Base-by-base conservation (phyloP, 2,888 invertebrate species). In the Eupithecia exiguata region DNA sequence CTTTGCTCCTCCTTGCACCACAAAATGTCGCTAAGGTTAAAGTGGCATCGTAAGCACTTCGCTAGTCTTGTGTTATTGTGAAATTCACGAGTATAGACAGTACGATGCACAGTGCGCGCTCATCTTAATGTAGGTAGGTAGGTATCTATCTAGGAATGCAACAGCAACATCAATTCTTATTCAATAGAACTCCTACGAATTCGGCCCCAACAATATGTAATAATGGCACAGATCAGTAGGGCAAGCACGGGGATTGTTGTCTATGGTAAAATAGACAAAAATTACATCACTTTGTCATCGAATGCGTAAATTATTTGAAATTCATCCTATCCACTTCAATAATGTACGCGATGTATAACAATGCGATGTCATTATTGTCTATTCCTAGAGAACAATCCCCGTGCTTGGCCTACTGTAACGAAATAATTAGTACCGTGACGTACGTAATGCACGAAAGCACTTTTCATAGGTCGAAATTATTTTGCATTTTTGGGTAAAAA, bases 391-490 rank as follows among this genome's bases (percentile, higher is more conserved):
- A n/a, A n/a, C n/a, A n/a, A n/a, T n/a, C n/a, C n/a, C n/a, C n/a
- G n/a, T n/a, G n/a, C n/a, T n/a, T n/a, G n/a, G n/a, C n/a, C n/a
- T n/a, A n/a, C 14, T 21, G n/a, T 21, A 53, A 78, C 81, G 35
- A 74, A 75, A 75, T 81, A 80, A 83, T 79, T 78, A 82, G 74
- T 68, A 18, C 73, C 78, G 80, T 84, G 80, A 81, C 76, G 80
- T 83, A n/a, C n/a, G n/a, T n/a, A n/a, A n/a, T n/a, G n/a, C 78
- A 82, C 71, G 79, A 82, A 82, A 82, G 80, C 69, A 76, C 58
- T 14, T 66, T 63, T 68, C 49, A 72, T 58, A 65, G 78, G 77
- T 58, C 70, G 66, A 76, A 75, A 74, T 79, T 79, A 78, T 74
- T 77, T 80, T 80, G 66, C 65, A 69, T 69, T 72, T 35, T 71